Conservation (phyloP, 2,113 vertebrate genomes). For the Passer montanus region DNA sequence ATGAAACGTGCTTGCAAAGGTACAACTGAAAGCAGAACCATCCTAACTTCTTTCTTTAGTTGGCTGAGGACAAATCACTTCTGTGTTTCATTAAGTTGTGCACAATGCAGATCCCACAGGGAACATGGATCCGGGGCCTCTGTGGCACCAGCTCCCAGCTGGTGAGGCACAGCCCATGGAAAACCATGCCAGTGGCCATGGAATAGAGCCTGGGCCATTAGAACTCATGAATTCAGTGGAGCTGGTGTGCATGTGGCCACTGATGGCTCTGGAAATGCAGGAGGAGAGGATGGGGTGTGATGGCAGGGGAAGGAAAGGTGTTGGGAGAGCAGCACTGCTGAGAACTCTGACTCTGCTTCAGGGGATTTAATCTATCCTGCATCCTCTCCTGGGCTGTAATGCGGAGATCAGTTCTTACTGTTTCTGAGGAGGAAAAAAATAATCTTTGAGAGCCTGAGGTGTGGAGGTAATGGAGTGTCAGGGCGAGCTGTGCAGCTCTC, state of each 20-base stretch:
- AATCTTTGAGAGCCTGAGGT: not conserved
- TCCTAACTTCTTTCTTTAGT: not conserved
- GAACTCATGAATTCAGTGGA: rapidly evolving
- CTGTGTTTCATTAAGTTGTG: not conserved
- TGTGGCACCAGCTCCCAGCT: not conserved
- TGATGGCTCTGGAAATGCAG: not conserved
- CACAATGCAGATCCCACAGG: not conserved
- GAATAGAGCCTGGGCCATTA: not conserved
- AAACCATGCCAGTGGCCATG: not conserved
- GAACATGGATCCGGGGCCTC: not conserved
- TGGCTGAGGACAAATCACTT: not conserved
- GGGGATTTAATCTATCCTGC: not conserved
- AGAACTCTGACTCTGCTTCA: rapidly evolving
- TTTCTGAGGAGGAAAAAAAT: not conserved
- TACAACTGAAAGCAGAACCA: not conserved
- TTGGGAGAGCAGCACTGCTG: not conserved
- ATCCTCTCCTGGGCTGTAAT: rapidly evolving
- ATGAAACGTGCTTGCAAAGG: not conserved
- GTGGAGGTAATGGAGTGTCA: not conserved
- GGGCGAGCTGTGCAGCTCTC: not conserved
- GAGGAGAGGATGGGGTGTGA: not conserved
- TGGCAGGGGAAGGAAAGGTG: not conserved
- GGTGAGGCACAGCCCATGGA: not conserved
- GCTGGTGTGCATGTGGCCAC: not conserved
- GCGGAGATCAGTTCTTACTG: not conserved